Evolutionary conservation across 2,113 vertebrate species (phyloP).

Genomic region (Tiliqua scincoides): DNA sequence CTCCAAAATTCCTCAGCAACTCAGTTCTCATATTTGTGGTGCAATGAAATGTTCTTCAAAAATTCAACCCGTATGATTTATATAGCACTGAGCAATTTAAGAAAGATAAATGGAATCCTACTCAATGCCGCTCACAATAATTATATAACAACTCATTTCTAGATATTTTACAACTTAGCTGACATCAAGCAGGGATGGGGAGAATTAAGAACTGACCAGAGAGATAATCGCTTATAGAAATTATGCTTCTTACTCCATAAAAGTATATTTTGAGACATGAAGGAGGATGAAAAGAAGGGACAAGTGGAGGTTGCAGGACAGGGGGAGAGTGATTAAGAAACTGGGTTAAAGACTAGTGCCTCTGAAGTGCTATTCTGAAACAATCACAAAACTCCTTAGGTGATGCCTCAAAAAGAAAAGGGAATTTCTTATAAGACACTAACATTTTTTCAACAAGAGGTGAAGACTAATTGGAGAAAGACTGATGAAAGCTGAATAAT

Average conservation of each 20-base stretch:
- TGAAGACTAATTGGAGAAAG: background rate
- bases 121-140: background rate
- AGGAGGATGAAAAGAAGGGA: background rate
- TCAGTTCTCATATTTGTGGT: background rate
- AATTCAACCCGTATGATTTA: background rate
- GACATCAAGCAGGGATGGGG: background rate
- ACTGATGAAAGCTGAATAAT: no score
- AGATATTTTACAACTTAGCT: background rate
- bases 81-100: background rate
- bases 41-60: background rate
- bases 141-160: background rate
- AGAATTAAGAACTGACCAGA: background rate
- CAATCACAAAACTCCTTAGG: slow-evolving; percentile 11
- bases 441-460: no score
- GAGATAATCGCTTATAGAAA: background rate
- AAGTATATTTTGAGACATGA: background rate
- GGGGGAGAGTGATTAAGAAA: slow-evolving; percentile 39
- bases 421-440: slow-evolving; percentile 3
- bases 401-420: slow-evolving; percentile 42
- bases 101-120: background rate
- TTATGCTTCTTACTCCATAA: background rate
- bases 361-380: slow-evolving; percentile 43
- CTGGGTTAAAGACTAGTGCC: slow-evolving; percentile 13
- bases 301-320: background rate
- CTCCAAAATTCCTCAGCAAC: background rate